Base-by-base conservation (phyloP, 2,888 invertebrate genomes). In the Cenopis cana region DNA sequence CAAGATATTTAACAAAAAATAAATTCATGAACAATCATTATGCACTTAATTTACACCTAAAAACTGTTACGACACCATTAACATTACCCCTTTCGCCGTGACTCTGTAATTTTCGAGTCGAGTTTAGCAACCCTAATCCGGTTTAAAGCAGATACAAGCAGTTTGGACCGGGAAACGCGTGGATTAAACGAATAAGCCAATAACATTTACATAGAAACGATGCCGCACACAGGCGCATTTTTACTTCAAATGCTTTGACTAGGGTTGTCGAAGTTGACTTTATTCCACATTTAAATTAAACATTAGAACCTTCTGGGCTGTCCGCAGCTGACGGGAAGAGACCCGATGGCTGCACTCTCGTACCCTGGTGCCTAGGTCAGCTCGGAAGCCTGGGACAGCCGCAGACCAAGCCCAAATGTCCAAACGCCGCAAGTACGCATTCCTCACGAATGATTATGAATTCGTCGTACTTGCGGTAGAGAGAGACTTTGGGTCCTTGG, bases 171-270 rank as follows among this genome's bases (percentile, higher is more conserved):
- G 86, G 81, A 85, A 79, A 86, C 85, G 86, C 87, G 82, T 75
- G 90, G 91, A 91, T 91, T 90, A 91, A 91, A 86, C 86, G 86
- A 84, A 89, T 85, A 86, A 85, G 83, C 82, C 88, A 86, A 91
- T 91, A 90, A 89, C 87, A 91, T 92, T 92, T 85, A 88, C 92
- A 92, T 92, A 90, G 86, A 88, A 90, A 92, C 88, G 86, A 89
- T 79, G 79, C 81, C 84, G 82, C 79, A 82, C 78, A 81, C 83
- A 81, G 81, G 84, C 85, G 86, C 84, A 71, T 87, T 89, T 89
- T 89, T 89, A 88, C 87, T 54, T 54, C 57, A 65, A 65, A 69
- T 46, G 54, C 20, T 41, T 54, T 89, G 68, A 20, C 29, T 70
- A 70, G 70, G 70, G 70, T 29, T 70, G 65, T 20, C 70, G 36